Percentiles rank a stretch among this genome's conserved stretches.
Evolutionary conservation across 2,888 invertebrate genomes (phyloP).

Genomic region (Fissipunctia ypsillon): DNA sequence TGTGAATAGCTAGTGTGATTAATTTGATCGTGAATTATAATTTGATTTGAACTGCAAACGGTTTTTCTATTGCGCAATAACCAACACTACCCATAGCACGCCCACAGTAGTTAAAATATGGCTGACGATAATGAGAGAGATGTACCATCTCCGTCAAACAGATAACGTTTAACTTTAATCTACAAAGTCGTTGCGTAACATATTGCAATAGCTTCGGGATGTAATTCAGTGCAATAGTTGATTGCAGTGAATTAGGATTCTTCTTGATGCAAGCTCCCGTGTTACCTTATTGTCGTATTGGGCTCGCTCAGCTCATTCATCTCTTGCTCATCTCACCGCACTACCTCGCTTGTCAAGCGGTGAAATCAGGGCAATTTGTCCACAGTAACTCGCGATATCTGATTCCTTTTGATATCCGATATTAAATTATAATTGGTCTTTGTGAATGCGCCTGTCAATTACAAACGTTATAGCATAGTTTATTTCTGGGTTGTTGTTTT

Average conservation of each 20-base stretch:
- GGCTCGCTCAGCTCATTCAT: constrained; percentile 9
- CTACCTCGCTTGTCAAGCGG: constrained; percentile 8
- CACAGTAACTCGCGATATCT: constrained; percentile 50
- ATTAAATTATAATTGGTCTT: constrained; percentile 62
- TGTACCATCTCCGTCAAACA: too few relatives aligned
- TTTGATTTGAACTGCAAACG: too few relatives aligned
- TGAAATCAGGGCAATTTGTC: constrained; percentile 62
- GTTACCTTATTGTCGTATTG: background rate
- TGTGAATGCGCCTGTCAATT: constrained; percentile 55
- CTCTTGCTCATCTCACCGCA: constrained; percentile 39
- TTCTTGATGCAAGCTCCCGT: background rate
- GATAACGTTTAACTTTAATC: too few relatives aligned
- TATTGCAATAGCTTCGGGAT: too few relatives aligned
- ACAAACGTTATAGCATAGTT: constrained; percentile 24
- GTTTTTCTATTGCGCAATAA: too few relatives aligned
- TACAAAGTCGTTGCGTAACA: too few relatives aligned
- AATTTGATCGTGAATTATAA: too few relatives aligned
- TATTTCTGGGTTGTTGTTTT: constrained; percentile 31
- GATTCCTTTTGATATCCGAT: constrained; percentile 64
- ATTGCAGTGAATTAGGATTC: background rate
- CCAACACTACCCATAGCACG: too few relatives aligned
- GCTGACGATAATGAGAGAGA: too few relatives aligned
- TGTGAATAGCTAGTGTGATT: too few relatives aligned
- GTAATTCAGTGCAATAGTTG: background rate
- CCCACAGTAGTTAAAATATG: too few relatives aligned